Base-by-base conservation (phyloP, 2,113 vertebrate genomes). In the Xenus cinereus region DNA sequence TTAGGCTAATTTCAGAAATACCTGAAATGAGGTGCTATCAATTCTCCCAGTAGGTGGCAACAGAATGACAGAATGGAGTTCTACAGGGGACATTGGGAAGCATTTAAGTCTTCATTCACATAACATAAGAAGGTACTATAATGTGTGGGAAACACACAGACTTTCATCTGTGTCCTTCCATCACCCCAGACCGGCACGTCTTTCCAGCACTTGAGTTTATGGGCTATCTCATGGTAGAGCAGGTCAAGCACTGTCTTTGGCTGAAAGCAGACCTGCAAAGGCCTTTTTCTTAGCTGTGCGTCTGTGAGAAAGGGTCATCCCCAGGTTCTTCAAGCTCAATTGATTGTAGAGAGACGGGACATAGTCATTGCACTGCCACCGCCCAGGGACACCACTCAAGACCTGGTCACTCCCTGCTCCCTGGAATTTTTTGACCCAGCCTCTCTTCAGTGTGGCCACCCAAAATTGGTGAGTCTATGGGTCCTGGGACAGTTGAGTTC, bases 11-110 rank as follows among this genome's bases (percentile, higher is more conserved):
- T 87, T 66, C 69, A 53, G 68, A 64, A 89, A 30, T 53, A 56
- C 20, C 45, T 72, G 64, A 46, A 57, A 48, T 5, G 19, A 69
- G 26, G 18, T 53, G 27, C 18, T 74, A 45, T 35, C 12, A 15
- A 2, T 90, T 88, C 71, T 83, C 53, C 83, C 91, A 88, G 86
- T 22, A 93, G 95, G 75, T 96, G 93, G 83, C 91, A 85, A 68
- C 37, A 84, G 22, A 50, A 39, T 4, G 20, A 50, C 27, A 92
- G 64, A 14, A 74, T 56, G 14, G 33, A 39, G 20, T n/a, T 86
- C 19, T 1, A 30, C 9, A 18, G 39, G 12, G 53, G 39, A 12
- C 51, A 54, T n/a, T 0, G 14, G 26, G n/a, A 27, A 89, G 10
- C 10, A 12, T 48, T 89, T 16, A 3, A 15, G 39, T 43, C 30